phyloP scores from a whole-genome alignment of 2,888 invertebrate species.

The Limnephilus auricula region DNA sequence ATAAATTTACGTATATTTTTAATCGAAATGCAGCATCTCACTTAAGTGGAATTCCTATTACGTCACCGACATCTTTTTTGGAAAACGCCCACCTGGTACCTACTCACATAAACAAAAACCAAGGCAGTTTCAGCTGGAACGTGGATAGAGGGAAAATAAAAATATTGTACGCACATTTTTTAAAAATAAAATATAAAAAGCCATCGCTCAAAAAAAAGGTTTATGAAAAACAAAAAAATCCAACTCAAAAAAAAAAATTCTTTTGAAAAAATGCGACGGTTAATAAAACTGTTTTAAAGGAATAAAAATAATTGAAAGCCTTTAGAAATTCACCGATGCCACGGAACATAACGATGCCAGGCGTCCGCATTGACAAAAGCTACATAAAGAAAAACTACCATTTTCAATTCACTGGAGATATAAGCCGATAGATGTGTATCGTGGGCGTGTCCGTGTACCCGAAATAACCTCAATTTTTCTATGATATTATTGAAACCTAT shows the following conservation, averaged over 20 bases:
- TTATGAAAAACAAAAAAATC: not conserved
- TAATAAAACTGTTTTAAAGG: not conserved
- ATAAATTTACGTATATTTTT: too few species aligned
- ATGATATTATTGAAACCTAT: too few species aligned
- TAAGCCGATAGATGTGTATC: not conserved
- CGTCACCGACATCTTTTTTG: too few species aligned
- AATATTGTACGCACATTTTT: too few species aligned
- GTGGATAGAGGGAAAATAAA: too few species aligned
- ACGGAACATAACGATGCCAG: not conserved
- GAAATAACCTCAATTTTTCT: not conserved
- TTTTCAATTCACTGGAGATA: not conserved
- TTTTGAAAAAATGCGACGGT: too few species aligned
- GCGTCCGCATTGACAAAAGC: not conserved
- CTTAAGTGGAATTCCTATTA: too few species aligned
- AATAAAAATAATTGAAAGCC: not conserved
- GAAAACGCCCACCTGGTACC: too few species aligned
- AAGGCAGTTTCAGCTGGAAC: too few species aligned
- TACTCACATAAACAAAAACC: too few species aligned
- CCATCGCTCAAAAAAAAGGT: not conserved
- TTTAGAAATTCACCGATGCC: not conserved
- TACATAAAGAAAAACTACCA: not conserved
- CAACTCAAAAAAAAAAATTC: not conserved
- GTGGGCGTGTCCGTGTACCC: not conserved
- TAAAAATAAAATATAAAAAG: not conserved
- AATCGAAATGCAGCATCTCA: too few species aligned